Conservation (phyloP, 2,797 vertebrate species). For the Coendou prehensilis region DNA sequence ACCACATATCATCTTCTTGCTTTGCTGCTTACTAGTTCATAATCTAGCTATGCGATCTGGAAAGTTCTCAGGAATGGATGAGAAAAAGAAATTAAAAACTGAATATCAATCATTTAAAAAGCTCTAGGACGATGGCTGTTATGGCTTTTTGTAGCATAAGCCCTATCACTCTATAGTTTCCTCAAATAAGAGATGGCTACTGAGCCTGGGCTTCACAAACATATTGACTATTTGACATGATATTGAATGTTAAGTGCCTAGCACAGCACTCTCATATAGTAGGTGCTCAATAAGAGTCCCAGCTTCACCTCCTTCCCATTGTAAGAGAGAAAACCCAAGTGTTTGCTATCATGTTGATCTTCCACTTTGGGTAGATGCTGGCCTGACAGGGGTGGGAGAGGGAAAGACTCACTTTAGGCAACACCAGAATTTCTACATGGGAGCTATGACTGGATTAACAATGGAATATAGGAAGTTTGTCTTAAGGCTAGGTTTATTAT, state of each 20-base stretch:
- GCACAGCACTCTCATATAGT: neutral
- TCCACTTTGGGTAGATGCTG: neutral
- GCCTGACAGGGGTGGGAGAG: no score
- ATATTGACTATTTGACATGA: neutral
- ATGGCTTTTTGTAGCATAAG: neutral
- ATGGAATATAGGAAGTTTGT: neutral
- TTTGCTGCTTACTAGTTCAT: neutral
- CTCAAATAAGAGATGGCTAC: neutral
- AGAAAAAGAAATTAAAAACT: neutral
- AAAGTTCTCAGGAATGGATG: neutral
- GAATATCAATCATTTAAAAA: neutral
- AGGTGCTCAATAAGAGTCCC: neutral
- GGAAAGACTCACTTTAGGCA: rapidly evolving
- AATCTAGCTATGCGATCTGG: neutral
- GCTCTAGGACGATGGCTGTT: neutral
- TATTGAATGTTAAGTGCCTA: neutral
- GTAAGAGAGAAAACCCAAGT: neutral
- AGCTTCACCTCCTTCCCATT: neutral
- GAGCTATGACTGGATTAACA: neutral
- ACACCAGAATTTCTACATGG: neutral
- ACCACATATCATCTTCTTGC: neutral
- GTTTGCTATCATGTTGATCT: neutral
- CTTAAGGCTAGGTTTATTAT: neutral
- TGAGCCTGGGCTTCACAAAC: neutral
- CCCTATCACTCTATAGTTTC: neutral